Base-by-base conservation (phyloP, 2,888 invertebrate genomes). In the Drosophila anomalata region DNA sequence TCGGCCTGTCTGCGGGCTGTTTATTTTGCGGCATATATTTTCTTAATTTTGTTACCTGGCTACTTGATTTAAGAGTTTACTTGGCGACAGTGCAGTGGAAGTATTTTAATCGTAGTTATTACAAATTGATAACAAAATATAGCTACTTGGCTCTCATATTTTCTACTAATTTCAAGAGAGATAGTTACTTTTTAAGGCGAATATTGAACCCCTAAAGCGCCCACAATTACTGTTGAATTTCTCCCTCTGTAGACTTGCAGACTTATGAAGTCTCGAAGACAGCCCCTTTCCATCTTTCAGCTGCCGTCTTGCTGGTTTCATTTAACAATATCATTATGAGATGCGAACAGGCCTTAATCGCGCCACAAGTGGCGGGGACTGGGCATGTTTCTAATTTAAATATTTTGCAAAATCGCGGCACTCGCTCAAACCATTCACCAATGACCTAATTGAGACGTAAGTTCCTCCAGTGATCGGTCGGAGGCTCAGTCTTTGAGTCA, bases 371-470 rank as follows among this genome's bases (percentile, higher is more conserved):
- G 73, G 73, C 70, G 59, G 65, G 55, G 55, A 79, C 42, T 14
- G 63, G 63, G 77, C 82, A 73, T 82, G 82, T 87, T 88, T 61
- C 87, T 81, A 68, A 82, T 82, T 82, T 87, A 72, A 86, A 81
- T 88, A 83, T 87, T 86, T 79, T 46, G 55, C 79, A 70, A 74
- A 61, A 24, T 66, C 46, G 31, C 54, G 26, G 17, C 33, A 29
- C 14, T 5, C 24, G 26, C 51, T 12, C 41, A 7, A 41, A 22
- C 42, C 72, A 75, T 61, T 75, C 73, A 73, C 73, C 62, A 59
- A 52, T 80, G 88, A 84, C 78, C 88, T 73, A 87, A 80, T 88
- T 87, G 76, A 53, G 57, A 44, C 68, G 41, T 12, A 42, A 22
- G 46, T 68, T 58, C 63, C 0, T 44, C 54, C 69, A 54, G 69